Evolutionary conservation across 2,888 invertebrate species (phyloP).

Genomic region (Tenthredo notha): DNA sequence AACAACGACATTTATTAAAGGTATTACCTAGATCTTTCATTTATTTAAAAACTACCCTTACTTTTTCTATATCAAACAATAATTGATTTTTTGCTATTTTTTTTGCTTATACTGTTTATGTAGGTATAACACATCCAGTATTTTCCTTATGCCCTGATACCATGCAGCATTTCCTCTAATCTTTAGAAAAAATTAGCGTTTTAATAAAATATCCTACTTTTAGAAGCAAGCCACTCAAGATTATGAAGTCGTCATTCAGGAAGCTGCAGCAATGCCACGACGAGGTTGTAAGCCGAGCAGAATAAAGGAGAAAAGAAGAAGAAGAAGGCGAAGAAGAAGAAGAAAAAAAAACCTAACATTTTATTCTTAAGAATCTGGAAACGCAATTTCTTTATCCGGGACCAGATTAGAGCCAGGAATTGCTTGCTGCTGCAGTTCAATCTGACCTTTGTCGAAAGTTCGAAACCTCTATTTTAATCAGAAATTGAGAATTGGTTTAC

Average conservation of each 20-base stretch:
- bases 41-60: neutral
- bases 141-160: neutral
- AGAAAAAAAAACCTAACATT: neutral
- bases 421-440: neutral
- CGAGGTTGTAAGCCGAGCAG: too few species aligned
- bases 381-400: neutral
- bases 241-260: constrained; percentile 36
- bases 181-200: constrained; percentile 3
- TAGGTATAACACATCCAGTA: neutral
- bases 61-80: too few species aligned
- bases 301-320: neutral
- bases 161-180: neutral
- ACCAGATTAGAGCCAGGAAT: neutral
- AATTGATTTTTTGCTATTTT: neutral
- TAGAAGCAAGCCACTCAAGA: neutral
- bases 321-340: too few species aligned
- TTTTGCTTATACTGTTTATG: neutral
- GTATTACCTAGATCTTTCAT: too few species aligned
- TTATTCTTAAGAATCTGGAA: neutral
- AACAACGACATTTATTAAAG: neutral
- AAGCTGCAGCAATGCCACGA: neutral
- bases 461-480: neutral
- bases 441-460: constrained; percentile 21
- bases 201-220: constrained; percentile 42
- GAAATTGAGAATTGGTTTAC: neutral